A percentile compares a stretch with the other conserved stretches of the same genome.
Evolutionary conservation across 2,113 vertebrate genomes (phyloP).

Genomic region (Colossoma macropomum): DNA sequence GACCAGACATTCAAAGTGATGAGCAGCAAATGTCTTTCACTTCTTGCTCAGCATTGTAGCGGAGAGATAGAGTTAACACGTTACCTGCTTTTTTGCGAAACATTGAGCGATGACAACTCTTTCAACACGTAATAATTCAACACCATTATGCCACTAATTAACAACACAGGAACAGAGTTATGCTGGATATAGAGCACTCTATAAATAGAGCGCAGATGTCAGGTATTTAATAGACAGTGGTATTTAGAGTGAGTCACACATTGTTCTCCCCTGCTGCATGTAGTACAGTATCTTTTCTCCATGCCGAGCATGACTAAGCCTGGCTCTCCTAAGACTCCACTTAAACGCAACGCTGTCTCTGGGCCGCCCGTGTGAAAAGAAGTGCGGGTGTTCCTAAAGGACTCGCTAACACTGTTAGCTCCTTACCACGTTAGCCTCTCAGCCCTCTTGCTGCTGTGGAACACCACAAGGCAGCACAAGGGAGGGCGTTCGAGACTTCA

Average conservation of each 20-base stretch:
- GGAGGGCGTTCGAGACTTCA: background rate
- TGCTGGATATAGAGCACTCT: background rate
- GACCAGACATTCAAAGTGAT: background rate
- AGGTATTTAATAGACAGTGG: conserved; percentile 10
- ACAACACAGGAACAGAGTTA: background rate
- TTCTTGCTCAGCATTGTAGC: background rate
- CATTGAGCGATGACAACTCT: background rate
- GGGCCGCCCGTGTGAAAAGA: background rate
- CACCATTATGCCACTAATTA: conserved; percentile 20
- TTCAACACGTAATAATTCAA: conserved; percentile 1
- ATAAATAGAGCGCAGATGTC: background rate
- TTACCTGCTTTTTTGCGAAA: background rate
- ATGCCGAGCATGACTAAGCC: background rate
- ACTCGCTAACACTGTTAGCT: conserved; percentile 13
- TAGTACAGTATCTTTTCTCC: background rate
- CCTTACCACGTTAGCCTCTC: conserved; percentile 23
- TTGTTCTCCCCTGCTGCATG: background rate
- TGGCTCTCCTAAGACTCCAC: background rate
- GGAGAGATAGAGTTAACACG: background rate
- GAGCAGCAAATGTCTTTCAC: background rate
- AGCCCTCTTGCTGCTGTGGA: background rate
- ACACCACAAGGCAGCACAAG: background rate
- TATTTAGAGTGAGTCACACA: background rate
- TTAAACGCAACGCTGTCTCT: background rate
- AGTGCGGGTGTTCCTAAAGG: conserved; percentile 14